Evolutionary conservation across 2,113 vertebrate genomes (phyloP).

Genomic region (Bothrops jararaca): DNA sequence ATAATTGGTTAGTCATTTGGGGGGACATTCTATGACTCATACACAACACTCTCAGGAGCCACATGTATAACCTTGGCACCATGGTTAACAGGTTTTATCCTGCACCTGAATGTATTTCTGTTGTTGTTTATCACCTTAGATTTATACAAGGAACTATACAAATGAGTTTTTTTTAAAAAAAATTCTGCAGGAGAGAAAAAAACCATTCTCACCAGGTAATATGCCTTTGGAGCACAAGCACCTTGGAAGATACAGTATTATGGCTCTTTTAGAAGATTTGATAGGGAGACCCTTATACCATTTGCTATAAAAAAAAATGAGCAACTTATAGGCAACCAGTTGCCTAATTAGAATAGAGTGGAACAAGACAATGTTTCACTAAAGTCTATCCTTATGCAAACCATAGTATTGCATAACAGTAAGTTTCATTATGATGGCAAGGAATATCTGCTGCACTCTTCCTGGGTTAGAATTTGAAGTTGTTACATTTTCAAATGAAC

Average conservation of each 20-base stretch:
- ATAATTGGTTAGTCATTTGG: background rate
- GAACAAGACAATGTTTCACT: background rate
- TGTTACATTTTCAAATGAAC: background rate
- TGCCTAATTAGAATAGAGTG: no score
- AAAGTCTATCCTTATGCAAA: background rate
- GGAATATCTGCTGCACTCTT: background rate
- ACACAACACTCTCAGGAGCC: background rate
- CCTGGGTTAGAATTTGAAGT: background rate
- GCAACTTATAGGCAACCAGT: background rate
- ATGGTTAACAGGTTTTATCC: background rate
- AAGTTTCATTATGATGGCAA: background rate
- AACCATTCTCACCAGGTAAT: background rate
- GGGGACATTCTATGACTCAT: background rate
- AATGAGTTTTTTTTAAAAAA: background rate
- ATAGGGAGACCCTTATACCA: background rate
- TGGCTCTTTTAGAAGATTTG: background rate
- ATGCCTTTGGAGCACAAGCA: background rate
- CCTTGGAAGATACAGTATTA: background rate
- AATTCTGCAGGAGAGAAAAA: background rate
- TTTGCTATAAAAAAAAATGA: no score
- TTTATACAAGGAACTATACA: background rate
- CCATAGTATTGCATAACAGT: background rate
- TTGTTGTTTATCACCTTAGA: background rate
- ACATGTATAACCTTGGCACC: background rate
- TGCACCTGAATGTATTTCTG: background rate